Evolutionary conservation across 2,113 vertebrate genomes (phyloP).

Genomic region (Cinclus cinclus): DNA sequence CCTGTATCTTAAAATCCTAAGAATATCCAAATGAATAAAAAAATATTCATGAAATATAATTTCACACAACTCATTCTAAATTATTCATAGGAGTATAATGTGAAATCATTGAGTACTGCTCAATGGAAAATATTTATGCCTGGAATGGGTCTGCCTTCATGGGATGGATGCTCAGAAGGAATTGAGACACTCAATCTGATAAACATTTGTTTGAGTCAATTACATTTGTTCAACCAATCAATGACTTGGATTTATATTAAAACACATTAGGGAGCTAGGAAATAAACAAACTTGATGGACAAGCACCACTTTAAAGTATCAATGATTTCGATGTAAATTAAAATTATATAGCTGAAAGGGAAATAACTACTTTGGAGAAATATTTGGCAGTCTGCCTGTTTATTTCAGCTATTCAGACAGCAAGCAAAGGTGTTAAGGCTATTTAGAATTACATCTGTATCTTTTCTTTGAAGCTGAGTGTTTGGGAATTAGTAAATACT

Average conservation of each 20-base stretch:
- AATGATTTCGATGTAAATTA: constrained; percentile 69
- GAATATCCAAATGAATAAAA: background rate
- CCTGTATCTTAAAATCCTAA: accelerated
- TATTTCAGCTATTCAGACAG: constrained; percentile 52
- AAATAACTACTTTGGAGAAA: constrained; percentile 50
- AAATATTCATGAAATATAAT: background rate
- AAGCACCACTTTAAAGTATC: constrained; percentile 58
- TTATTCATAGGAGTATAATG: background rate
- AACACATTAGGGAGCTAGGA: constrained; percentile 4
- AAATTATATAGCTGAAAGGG: constrained; percentile 56
- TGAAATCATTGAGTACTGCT: background rate
- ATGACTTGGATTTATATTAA: constrained; percentile 22
- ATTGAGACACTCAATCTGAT: background rate
- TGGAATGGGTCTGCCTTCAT: background rate
- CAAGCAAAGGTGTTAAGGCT: constrained; percentile 43
- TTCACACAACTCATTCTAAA: background rate
- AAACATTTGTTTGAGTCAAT: constrained; percentile 1
- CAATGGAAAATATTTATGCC: background rate
- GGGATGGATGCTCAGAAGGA: background rate
- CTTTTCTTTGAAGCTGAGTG: constrained; percentile 50
- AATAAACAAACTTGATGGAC: constrained; percentile 57
- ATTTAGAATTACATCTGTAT: constrained; percentile 63
- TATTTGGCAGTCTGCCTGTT: constrained; percentile 53
- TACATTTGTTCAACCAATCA: constrained; percentile 11
- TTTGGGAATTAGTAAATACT: constrained; percentile 30